A percentile compares a stretch with the other conserved stretches of the same genome.
phyloP scores from a whole-genome alignment of 2,113 vertebrate genomes.

The Sapayoa aenigma region DNA sequence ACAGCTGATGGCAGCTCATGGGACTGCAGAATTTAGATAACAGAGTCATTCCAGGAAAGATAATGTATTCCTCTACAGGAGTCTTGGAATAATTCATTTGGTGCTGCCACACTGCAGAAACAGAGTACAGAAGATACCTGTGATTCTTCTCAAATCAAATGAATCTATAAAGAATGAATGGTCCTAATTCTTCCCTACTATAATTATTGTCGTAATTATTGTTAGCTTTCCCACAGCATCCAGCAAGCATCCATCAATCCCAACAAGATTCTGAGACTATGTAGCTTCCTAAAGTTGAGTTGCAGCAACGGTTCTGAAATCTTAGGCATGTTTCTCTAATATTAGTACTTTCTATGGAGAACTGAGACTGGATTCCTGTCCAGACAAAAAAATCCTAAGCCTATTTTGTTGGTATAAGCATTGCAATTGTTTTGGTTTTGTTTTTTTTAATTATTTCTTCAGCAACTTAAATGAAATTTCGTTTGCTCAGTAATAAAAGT shows the following conservation, averaged over 20 bases:
- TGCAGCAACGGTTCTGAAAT: constrained; percentile 33
- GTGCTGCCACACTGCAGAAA: neutral
- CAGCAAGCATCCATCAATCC: neutral
- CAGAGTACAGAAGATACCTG: neutral
- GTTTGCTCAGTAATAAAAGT: constrained; percentile 51
- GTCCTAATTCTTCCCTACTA: neutral
- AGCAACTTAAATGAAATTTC: constrained; percentile 54
- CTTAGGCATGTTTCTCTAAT: neutral
- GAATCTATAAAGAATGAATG: neutral
- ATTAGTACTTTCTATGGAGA: constrained; percentile 20
- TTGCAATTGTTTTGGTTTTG: neutral
- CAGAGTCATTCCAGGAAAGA: neutral
- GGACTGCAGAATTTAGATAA: neutral
- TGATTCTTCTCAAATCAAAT: neutral
- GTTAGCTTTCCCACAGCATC: neutral
- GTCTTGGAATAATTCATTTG: neutral
- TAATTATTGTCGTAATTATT: neutral
- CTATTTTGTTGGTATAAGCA: constrained; percentile 37
- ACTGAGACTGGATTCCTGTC: constrained; percentile 48
- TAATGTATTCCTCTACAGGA: neutral
- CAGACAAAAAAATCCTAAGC: neutral
- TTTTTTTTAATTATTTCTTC: constrained; percentile 19
- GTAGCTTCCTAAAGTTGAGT: constrained; percentile 18
- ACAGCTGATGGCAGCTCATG: neutral
- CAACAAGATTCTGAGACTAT: constrained; percentile 12